phyloP scores from a whole-genome alignment of 2,797 vertebrate species.

The Cottoperca gobio region DNA sequence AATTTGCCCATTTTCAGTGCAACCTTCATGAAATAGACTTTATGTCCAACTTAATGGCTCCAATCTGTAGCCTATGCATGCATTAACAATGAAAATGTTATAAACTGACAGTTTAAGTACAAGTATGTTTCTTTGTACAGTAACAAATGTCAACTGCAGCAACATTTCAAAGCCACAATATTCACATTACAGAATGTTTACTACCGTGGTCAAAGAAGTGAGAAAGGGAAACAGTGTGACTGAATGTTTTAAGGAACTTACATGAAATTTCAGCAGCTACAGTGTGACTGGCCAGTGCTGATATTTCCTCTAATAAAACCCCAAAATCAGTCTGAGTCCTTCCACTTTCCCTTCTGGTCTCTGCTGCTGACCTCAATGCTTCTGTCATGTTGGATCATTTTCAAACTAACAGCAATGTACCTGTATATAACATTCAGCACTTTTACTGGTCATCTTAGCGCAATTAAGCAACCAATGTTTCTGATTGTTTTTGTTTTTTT shows the following conservation, averaged over 20 bases:
- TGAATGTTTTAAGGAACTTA: background rate
- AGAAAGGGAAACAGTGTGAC: background rate
- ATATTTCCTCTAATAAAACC: background rate
- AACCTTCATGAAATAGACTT: background rate
- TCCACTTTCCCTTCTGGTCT: background rate
- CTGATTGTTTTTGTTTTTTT: no score
- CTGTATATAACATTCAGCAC: background rate
- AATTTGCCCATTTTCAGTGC: background rate
- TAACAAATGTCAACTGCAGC: background rate
- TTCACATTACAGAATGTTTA: background rate
- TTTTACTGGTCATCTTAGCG: background rate
- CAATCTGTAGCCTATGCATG: background rate
- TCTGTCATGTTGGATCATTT: background rate
- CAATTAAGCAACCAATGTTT: background rate
- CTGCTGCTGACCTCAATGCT: background rate
- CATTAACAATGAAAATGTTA: background rate
- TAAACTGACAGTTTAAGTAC: background rate
- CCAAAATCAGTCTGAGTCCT: background rate
- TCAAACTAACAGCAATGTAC: background rate
- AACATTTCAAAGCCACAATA: background rate
- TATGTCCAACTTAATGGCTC: background rate
- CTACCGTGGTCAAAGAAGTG: background rate
- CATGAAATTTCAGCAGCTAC: background rate
- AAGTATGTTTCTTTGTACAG: background rate
- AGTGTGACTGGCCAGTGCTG: background rate